Percentiles rank a stretch among this genome's conserved stretches.
Evolutionary conservation across 53 echinoderm and acorn worm species (phyloP).

Genomic region (Holothuria leucospilota): DNA sequence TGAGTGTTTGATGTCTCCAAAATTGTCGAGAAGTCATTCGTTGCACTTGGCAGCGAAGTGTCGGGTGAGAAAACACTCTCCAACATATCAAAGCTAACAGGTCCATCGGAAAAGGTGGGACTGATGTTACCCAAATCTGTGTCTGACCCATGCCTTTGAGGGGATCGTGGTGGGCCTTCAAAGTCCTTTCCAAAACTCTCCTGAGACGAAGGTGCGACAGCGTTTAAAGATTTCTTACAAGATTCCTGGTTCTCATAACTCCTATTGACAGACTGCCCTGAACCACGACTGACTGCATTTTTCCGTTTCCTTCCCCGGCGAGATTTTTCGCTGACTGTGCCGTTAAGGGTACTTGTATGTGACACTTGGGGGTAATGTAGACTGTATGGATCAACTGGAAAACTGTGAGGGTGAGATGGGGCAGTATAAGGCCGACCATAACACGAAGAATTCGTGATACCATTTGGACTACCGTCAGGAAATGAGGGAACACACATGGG

Average conservation of each 20-base stretch:
- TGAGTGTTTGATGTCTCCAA: slow-evolving; percentile 14
- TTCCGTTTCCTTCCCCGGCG: slow-evolving; percentile 38
- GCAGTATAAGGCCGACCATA: neutral
- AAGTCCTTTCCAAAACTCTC: neutral
- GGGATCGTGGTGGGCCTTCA: neutral
- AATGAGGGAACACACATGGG: slow-evolving; percentile 1
- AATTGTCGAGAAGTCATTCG: slow-evolving; percentile 62
- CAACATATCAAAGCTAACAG: slow-evolving; percentile 72
- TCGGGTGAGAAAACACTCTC: slow-evolving; percentile 98
- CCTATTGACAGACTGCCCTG: neutral
- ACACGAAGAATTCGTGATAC: slow-evolving; percentile 7
- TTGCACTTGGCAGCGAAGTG: slow-evolving; percentile 78
- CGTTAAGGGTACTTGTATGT: neutral
- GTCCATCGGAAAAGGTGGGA: slow-evolving; percentile 48
- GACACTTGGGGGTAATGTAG: slow-evolving; percentile 19
- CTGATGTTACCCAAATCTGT: slow-evolving; percentile 39
- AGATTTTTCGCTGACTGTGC: slow-evolving; percentile 6
- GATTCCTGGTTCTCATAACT: neutral
- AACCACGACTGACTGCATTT: neutral
- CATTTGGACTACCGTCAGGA: neutral
- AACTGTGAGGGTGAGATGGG: slow-evolving; percentile 1
- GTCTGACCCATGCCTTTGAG: neutral
- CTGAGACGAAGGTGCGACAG: neutral
- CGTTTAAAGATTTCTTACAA: neutral
- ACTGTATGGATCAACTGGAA: slow-evolving; percentile 25